Percentiles rank a stretch among this genome's conserved stretches.
These are phyloP conservation scores for Alfaro cultratus DNA, from an alignment of 2,797 vertebrate genomes.

Conservation along the genomic window DNA sequence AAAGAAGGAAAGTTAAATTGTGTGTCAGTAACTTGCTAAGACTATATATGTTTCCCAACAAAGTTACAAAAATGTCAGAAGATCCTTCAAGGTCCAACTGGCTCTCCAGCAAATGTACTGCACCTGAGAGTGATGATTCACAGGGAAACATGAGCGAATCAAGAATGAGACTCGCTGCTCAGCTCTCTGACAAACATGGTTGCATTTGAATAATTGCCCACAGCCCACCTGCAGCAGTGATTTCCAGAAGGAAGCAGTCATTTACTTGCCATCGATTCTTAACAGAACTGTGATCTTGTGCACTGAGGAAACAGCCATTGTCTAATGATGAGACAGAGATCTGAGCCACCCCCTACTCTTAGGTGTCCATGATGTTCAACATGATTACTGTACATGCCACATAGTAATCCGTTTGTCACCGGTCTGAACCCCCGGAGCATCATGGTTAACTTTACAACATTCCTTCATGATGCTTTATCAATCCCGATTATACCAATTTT, in stretches of 20 bases:
- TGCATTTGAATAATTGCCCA: conserved; percentile 1
- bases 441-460: background rate
- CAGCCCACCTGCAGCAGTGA: background rate
- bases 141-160: background rate
- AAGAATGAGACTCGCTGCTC: background rate
- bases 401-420: background rate
- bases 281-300: background rate
- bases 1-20: background rate
- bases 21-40: background rate
- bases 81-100: background rate
- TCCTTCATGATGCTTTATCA: background rate
- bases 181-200: background rate
- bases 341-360: background rate
- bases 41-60: background rate
- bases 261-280: background rate
- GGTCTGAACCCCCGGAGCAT: background rate
- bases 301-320: background rate
- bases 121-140: background rate
- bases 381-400: background rate
- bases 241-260: background rate
- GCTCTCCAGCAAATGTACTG: background rate
- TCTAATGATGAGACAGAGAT: background rate
- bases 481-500: background rate
- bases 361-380: background rate
- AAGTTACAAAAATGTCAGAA: background rate